Evolutionary conservation across 2,888 invertebrate genomes (phyloP).

Genomic region (Phyllotreta cruciferae): DNA sequence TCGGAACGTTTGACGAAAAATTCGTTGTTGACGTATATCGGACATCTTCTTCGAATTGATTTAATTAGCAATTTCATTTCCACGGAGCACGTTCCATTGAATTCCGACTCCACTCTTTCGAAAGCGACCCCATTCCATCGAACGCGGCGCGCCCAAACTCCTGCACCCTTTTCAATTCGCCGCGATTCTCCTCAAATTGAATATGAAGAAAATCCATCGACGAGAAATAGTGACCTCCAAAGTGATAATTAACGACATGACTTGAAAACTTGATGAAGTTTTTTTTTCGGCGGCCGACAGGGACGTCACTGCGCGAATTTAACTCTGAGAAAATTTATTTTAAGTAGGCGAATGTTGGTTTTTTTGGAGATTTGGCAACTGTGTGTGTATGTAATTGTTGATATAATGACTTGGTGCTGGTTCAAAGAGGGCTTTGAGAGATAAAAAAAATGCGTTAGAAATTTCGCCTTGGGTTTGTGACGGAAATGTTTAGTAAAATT

Average conservation of each 20-base stretch:
- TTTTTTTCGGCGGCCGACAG: slow-evolving; percentile 5
- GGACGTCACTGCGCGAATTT: slow-evolving; percentile 2
- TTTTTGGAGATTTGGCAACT: too few relatives aligned
- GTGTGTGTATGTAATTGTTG: too few relatives aligned
- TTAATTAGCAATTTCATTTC: slow-evolving; percentile 30
- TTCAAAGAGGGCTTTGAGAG: too few relatives aligned
- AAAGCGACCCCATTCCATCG: slow-evolving; percentile 17
- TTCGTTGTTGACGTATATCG: slow-evolving; percentile 14
- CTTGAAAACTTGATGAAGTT: slow-evolving; percentile 31
- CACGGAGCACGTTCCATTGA: slow-evolving; percentile 25
- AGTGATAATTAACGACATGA: slow-evolving; percentile 40
- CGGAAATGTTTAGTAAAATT: background rate
- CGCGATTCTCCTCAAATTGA: slow-evolving; percentile 30
- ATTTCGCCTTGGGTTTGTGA: too few relatives aligned
- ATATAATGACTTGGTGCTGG: too few relatives aligned
- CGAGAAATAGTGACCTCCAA: slow-evolving; percentile 32
- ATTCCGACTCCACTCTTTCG: slow-evolving; percentile 9
- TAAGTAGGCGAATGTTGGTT: too few relatives aligned
- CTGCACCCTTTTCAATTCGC: slow-evolving; percentile 23
- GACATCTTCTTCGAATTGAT: slow-evolving; percentile 24
- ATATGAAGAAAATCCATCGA: slow-evolving; percentile 37
- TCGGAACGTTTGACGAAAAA: background rate
- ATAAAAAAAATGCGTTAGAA: too few relatives aligned
- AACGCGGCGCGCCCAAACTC: slow-evolving; percentile 1
- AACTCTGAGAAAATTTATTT: background rate